These are phyloP conservation scores for Glyphotaelius pellucidus DNA, from an alignment of 2,888 invertebrate genomes.

Conservation along the genomic window DNA sequence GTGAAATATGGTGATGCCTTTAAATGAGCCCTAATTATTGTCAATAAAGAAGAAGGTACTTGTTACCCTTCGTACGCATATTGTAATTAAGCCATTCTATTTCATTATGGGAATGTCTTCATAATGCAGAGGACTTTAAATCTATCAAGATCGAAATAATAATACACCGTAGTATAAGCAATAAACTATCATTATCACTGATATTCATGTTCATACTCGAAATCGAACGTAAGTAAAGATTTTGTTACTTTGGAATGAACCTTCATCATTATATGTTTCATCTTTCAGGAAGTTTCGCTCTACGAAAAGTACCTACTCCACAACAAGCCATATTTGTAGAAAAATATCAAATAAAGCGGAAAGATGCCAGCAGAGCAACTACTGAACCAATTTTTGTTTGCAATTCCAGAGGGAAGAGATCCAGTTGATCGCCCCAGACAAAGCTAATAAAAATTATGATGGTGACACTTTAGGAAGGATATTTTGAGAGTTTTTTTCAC, in stretches of 20 bases:
- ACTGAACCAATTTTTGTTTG: no score
- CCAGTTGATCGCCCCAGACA: no score
- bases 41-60: neutral
- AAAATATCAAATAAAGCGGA: no score
- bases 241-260: no score
- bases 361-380: no score
- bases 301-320: no score
- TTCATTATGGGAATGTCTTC: neutral
- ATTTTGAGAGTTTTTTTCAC: neutral
- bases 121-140: neutral
- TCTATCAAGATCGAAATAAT: neutral
- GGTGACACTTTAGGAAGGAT: neutral
- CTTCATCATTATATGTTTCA: no score
- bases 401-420: no score
- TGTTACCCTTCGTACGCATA: neutral
- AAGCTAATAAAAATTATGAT: no score
- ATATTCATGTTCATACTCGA: neutral
- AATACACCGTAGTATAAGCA: neutral
- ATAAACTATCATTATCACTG: neutral
- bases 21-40: neutral
- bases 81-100: neutral
- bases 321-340: no score
- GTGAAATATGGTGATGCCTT: neutral
- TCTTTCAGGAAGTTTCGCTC: no score
- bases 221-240: no score